A percentile compares a stretch with the other conserved stretches of the same genome.
Conservation (phyloP, 2,797 vertebrate species). For the Pantherophis vulpinus region DNA sequence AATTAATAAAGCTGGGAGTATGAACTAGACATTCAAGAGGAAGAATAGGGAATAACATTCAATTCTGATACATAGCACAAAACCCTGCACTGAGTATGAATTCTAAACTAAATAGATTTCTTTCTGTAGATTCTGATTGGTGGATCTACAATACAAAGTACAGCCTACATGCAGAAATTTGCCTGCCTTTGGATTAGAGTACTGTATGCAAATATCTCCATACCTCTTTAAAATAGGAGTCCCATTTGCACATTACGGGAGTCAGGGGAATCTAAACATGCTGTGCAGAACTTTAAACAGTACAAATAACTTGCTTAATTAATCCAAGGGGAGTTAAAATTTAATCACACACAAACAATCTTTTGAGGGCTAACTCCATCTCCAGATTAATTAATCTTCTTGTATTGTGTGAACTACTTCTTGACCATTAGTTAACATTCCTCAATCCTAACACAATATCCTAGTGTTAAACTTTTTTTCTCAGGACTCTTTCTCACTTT, state of each 20-base stretch:
- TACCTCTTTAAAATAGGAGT: not conserved
- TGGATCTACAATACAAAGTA: not conserved
- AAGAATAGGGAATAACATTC: not conserved
- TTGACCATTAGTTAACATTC: not conserved
- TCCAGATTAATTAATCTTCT: not conserved
- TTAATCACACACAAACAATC: not conserved
- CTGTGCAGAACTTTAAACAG: not conserved
- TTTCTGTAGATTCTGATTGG: not conserved
- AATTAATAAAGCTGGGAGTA: not conserved
- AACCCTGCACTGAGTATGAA: not conserved
- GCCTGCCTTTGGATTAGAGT: not conserved
- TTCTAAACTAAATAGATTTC: not conserved
- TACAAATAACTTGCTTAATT: not conserved
- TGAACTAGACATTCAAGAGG: not conserved
- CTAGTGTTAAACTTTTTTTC: not conserved
- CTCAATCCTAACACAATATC: not conserved
- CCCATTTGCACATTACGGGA: not conserved
- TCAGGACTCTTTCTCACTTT: not conserved
- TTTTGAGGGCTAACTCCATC: not conserved
- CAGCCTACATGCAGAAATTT: not conserved
- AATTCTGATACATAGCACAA: not conserved
- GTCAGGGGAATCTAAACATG: not conserved
- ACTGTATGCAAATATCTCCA: not conserved
- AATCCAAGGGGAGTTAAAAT: not conserved
- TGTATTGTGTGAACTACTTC: not conserved